Percentiles rank a stretch among this genome's conserved stretches.
These are phyloP conservation scores for Drosophila setosimentum DNA, from an alignment of 2,888 invertebrate species.

Conservation along the genomic window DNA sequence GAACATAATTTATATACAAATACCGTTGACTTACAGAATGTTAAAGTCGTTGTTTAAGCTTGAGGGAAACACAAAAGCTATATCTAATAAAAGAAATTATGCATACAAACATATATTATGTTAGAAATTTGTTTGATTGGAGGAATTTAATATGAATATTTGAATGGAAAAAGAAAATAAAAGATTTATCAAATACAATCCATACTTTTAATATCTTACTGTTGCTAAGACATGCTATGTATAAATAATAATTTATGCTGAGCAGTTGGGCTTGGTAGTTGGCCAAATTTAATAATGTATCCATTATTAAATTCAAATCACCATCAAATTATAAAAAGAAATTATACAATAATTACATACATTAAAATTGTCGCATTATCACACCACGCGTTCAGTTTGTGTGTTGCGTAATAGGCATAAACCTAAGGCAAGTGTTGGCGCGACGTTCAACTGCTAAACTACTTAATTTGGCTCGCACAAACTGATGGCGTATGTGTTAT, in stretches of 20 bases:
- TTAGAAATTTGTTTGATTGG: not conserved
- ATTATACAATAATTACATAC: conserved; percentile 7
- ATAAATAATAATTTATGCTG: not conserved
- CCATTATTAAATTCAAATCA: not conserved
- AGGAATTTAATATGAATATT: not conserved
- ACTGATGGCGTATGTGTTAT: conserved; percentile 66
- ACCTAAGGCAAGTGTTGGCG: conserved; percentile 19
- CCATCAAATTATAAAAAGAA: not conserved
- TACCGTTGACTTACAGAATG: not conserved
- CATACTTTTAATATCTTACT: not conserved
- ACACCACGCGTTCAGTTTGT: not conserved
- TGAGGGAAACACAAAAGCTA: conserved; percentile 2
- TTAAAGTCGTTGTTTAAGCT: not conserved
- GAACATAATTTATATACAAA: not conserved
- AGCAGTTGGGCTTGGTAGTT: not conserved
- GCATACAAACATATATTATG: not conserved
- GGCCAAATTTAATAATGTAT: not conserved
- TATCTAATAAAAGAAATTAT: not conserved
- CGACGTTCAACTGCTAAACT: conserved; percentile 26
- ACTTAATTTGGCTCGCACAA: conserved; percentile 16
- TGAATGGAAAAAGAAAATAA: not conserved
- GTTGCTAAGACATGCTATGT: not conserved
- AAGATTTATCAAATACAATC: not conserved
- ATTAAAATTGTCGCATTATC: conserved; percentile 32
- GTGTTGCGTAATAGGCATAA: conserved; percentile 29